Conservation (phyloP, 2,113 vertebrate species). For the Pycnonotus jocosus region DNA sequence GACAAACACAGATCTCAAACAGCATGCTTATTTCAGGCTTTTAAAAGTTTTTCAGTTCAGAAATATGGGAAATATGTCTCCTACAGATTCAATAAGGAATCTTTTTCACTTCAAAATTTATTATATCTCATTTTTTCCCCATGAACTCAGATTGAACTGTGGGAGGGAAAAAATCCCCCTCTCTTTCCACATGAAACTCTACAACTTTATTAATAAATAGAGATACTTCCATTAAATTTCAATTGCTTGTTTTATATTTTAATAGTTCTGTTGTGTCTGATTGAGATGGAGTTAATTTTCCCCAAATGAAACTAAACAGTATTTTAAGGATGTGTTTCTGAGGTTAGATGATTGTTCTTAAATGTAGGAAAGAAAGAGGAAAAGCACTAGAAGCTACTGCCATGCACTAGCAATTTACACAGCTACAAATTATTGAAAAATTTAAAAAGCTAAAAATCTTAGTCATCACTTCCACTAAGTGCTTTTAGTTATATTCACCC, state of each 20-base stretch:
- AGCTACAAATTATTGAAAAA: neutral
- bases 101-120: neutral
- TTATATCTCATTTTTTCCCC: neutral
- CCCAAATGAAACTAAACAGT: neutral
- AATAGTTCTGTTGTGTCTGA: neutral
- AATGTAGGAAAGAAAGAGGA: neutral
- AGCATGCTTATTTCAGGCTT: rapidly evolving
- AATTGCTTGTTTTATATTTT: neutral
- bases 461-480: neutral
- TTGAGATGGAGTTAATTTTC: neutral
- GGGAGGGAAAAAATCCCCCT: too few species aligned
- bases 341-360: neutral
- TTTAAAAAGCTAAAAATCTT: neutral
- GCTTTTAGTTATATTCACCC: neutral
- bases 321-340: neutral
- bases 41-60: neutral
- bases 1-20: neutral
- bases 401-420: rapidly evolving
- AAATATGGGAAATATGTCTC: neutral
- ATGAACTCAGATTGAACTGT: neutral
- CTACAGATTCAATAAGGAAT: neutral
- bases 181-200: neutral
- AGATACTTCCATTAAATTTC: neutral
- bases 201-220: neutral
- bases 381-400: neutral